Base-by-base conservation (phyloP, 1,140 invertebrate genomes). In the Metaphire vulgaris region DNA sequence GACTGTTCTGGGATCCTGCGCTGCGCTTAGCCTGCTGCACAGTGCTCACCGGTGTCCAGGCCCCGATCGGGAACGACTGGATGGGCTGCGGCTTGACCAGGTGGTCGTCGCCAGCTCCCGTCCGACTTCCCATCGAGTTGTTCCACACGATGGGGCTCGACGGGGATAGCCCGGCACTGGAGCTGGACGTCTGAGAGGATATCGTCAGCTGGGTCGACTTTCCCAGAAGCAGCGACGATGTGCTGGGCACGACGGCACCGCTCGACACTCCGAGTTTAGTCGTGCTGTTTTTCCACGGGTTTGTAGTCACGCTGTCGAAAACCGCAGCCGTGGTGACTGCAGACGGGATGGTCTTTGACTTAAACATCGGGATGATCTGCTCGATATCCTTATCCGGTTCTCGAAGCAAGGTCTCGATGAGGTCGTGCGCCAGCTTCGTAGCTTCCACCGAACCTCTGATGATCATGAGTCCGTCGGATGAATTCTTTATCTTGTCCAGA, bases 401-500 rank as follows among this genome's bases (percentile, higher is more conserved):
- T 85, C 94, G 93, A 77, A 96, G 93, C 70, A 97, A 88, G 21
- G 92, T 89, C 65, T 91, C 89, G 76, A 97, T 97, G 74, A 97
- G 88, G 75, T 89, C 89, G 81, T 94, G 91, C 69, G 95, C 95
- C 85, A 95, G 93, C 83, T 93, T 92, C 1, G 92, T 96, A 0
- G 93, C 92, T 79, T 97, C 95, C 26, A 90, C 89, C n/a, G 92
- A 91, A 69, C 95, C 95, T 85, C 92, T 96, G 80, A 98, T 97
- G 16, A 95, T 96, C 76, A 98, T 96, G 80, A 92, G 92, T 81
- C 96, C 88, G 86, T 98, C 96, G 33, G 92, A 93, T 86, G 95
- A 93, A 64, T 67, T 93, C 88, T 97, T 97, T 87, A 96, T 94
- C 84, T 98, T 98, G 84, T 99, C 96, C 0, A 99, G 94, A 87